These are phyloP conservation scores for Ceratina calcarata DNA, from an alignment of 1,140 invertebrate genomes.

Conservation along the genomic window DNA sequence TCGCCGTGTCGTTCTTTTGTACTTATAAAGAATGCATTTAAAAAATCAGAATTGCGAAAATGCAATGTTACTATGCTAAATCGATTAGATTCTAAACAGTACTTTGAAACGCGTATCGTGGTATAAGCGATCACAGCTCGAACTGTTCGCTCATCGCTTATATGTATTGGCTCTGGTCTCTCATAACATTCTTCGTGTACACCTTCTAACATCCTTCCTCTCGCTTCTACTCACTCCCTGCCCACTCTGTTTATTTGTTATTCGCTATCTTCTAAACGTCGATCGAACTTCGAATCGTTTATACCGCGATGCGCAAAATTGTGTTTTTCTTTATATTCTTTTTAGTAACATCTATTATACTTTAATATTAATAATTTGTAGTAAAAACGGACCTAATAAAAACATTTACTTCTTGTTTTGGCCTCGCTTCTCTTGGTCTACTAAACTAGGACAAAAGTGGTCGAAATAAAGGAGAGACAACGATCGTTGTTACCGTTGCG, in stretches of 20 bases:
- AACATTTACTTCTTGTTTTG: constrained; percentile 74
- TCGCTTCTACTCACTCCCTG: not conserved
- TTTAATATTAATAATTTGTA: constrained; percentile 70
- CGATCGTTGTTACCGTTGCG: constrained; percentile 37
- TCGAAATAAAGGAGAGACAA: constrained; percentile 55
- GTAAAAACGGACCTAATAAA: constrained; percentile 77
- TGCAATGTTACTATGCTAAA: constrained; percentile 73
- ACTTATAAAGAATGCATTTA: constrained; percentile 67
- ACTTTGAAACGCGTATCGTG: constrained; percentile 70
- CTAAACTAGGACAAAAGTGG: constrained; percentile 61
- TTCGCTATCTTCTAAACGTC: too few species aligned
- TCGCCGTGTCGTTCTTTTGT: constrained; percentile 13
- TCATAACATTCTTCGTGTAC: constrained; percentile 17
- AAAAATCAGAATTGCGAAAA: constrained; percentile 73
- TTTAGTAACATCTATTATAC: constrained; percentile 72
- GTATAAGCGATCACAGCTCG: constrained; percentile 61
- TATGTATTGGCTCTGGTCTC: constrained; percentile 11
- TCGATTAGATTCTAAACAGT: constrained; percentile 77
- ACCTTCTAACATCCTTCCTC: too few species aligned
- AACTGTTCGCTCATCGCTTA: constrained; percentile 45
- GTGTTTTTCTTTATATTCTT: constrained; percentile 57
- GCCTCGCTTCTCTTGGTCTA: constrained; percentile 72
- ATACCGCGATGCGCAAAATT: constrained; percentile 65
- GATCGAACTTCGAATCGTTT: constrained; percentile 48
- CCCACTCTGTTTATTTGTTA: constrained; percentile 5